Conservation (phyloP, 64 coral and sea anemone genomes). For the Anthopleura sola region DNA sequence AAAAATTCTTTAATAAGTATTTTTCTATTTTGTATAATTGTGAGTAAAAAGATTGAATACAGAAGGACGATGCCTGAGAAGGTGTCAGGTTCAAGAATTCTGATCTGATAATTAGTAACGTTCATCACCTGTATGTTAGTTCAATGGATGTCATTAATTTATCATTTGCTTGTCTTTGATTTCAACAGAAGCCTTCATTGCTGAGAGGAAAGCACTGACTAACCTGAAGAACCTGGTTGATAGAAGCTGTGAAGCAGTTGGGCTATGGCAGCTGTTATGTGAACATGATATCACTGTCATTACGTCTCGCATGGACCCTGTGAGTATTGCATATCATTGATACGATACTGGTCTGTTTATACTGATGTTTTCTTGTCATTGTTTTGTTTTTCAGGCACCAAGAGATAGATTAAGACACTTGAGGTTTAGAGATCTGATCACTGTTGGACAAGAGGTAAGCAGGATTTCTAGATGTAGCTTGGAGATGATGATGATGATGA, state of each 20-base stretch:
- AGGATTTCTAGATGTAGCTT: not conserved
- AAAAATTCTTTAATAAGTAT: too few relatives aligned
- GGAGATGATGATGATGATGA: too few relatives aligned
- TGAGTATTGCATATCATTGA: slow-evolving; percentile 32
- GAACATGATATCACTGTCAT: slow-evolving; percentile 75
- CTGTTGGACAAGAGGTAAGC: slow-evolving; percentile 62
- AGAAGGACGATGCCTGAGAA: too few relatives aligned
- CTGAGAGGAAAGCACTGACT: slow-evolving; percentile 66
- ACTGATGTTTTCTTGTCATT: too few relatives aligned
- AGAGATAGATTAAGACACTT: slow-evolving; percentile 53
- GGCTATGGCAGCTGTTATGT: slow-evolving; percentile 77
- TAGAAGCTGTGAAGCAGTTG: slow-evolving; percentile 67
- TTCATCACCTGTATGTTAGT: too few relatives aligned
- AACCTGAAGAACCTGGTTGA: slow-evolving; percentile 73
- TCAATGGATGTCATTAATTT: too few relatives aligned
- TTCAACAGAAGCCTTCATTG: slow-evolving; percentile 53
- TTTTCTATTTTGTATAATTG: too few relatives aligned
- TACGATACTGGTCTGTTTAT: not conserved
- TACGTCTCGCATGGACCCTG: slow-evolving; percentile 61
- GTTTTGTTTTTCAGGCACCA: slow-evolving; percentile 19
- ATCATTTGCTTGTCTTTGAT: not conserved
- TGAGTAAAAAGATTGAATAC: too few relatives aligned
- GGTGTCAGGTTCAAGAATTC: too few relatives aligned
- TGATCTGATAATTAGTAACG: too few relatives aligned
- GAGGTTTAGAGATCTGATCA: slow-evolving; percentile 73